Percentiles rank a stretch among this genome's conserved stretches.
Evolutionary conservation across 2,797 vertebrate species (phyloP).

Genomic region (Pangasius sanitwongsei): DNA sequence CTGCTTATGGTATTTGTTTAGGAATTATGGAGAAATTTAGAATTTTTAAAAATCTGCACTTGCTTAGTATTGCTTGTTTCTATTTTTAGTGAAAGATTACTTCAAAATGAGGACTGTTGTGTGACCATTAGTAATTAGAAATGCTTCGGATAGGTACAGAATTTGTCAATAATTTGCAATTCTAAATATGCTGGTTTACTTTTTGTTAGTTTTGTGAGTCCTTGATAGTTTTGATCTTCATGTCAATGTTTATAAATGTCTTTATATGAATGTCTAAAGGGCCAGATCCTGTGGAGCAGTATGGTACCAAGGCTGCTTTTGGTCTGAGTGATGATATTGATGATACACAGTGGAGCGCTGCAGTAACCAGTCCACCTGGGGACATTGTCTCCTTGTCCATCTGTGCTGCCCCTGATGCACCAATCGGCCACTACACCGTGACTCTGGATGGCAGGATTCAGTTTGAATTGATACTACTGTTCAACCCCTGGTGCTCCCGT

Average conservation of each 20-base stretch:
- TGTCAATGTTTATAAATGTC: background rate
- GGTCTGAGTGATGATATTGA: constrained; percentile 75
- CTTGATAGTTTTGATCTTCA: background rate
- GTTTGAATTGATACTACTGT: constrained; percentile 85
- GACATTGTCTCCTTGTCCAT: constrained; percentile 76
- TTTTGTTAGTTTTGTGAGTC: background rate
- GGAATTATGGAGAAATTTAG: background rate
- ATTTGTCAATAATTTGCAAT: background rate
- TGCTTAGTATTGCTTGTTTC: background rate
- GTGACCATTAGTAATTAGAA: background rate
- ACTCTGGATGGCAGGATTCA: constrained; percentile 67
- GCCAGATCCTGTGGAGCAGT: constrained; percentile 73
- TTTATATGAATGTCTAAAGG: constrained; percentile 72
- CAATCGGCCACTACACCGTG: constrained; percentile 84
- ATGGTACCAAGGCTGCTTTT: constrained; percentile 80
- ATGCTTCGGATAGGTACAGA: background rate
- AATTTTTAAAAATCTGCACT: background rate
- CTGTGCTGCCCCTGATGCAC: constrained; percentile 79
- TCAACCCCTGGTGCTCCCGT: constrained; percentile 92
- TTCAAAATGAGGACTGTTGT: background rate
- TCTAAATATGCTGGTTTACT: background rate
- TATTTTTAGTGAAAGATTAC: background rate
- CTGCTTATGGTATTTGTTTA: background rate
- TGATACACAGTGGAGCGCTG: constrained; percentile 80
- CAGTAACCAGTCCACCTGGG: constrained; percentile 71